Evolutionary conservation across 1,140 invertebrate genomes (phyloP).

Genomic region (Melanaphis sacchari): DNA sequence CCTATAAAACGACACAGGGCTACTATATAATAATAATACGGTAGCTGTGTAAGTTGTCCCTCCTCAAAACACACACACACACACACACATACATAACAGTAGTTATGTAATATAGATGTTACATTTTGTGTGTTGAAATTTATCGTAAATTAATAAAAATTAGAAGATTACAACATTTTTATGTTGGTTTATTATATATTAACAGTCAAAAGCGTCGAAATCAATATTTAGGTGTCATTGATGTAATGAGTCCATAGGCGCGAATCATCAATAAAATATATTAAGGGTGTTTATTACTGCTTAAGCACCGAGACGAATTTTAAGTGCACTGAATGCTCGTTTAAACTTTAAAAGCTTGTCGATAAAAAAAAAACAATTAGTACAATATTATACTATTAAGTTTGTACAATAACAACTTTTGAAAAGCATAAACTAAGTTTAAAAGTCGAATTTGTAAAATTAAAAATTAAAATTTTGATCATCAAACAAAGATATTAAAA

Average conservation of each 20-base stretch:
- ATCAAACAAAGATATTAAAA: neutral
- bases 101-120: neutral
- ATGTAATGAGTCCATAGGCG: neutral
- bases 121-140: neutral
- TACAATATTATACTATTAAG: neutral
- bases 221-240: neutral
- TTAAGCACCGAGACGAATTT: neutral
- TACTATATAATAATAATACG: neutral
- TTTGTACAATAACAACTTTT: neutral
- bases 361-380: neutral
- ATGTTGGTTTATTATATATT: neutral
- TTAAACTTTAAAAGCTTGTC: neutral
- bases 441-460: neutral
- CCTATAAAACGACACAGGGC: no score
- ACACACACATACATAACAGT: no score
- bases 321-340: neutral
- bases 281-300: neutral
- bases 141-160: neutral
- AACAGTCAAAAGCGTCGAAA: no score
- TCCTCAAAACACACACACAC: no score
- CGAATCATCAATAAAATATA: neutral
- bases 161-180: neutral
- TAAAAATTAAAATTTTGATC: neutral
- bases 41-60: neutral
- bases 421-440: neutral